Conservation (phyloP, 2,797 vertebrate species). For the Silurus aristotelis region DNA sequence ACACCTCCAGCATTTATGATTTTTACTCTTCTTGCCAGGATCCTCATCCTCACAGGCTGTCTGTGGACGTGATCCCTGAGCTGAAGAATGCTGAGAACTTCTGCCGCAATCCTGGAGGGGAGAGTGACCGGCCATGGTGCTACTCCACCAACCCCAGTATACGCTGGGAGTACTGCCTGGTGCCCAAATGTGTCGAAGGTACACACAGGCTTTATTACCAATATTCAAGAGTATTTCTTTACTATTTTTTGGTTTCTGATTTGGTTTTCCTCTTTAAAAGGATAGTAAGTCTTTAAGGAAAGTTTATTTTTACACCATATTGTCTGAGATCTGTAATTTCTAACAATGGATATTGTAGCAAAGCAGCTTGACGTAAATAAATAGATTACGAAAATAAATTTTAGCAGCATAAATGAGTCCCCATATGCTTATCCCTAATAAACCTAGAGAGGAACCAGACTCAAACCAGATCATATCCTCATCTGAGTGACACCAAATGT, state of each 20-base stretch:
- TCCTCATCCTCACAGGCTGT: constrained; percentile 82
- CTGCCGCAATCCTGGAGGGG: constrained; percentile 88
- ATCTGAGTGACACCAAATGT: no score
- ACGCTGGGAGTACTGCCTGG: constrained; percentile 86
- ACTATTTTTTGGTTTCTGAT: no score
- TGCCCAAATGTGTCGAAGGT: constrained; percentile 78
- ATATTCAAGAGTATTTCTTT: background rate
- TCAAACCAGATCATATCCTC: no score
- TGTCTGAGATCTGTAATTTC: background rate
- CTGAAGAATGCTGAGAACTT: constrained; percentile 80
- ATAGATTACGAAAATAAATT: no score
- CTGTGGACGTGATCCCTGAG: constrained; percentile 84
- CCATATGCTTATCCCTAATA: no score
- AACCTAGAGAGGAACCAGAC: no score
- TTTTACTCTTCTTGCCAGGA: constrained; percentile 60
- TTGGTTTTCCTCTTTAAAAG: background rate
- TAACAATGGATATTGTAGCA: no score
- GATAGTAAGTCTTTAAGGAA: background rate
- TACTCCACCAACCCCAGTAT: constrained; percentile 79
- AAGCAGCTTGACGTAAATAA: no score
- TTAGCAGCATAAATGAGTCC: no score
- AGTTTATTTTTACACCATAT: background rate
- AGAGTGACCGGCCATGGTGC: constrained; percentile 86
- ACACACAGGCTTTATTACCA: constrained; percentile 17
- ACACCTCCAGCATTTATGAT: background rate